Evolutionary conservation across 1,140 invertebrate species (phyloP).

Genomic region (Amyelois transitella): DNA sequence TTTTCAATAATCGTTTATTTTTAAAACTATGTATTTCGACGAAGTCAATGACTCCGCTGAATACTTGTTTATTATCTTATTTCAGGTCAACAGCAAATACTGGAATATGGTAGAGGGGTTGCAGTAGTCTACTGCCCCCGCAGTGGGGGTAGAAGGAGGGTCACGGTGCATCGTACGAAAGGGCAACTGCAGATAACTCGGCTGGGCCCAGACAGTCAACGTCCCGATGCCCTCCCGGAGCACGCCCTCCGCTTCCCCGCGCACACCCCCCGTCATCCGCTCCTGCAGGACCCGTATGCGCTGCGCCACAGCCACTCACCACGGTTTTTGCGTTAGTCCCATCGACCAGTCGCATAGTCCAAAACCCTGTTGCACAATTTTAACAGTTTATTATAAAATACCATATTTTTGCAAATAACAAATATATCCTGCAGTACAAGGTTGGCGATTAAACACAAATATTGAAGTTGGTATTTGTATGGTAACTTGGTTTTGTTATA

Average conservation of each 20-base stretch:
- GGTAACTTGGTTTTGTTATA: too few species aligned
- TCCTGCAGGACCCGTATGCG: constrained; percentile 60
- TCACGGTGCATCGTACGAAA: constrained; percentile 70
- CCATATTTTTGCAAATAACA: too few species aligned
- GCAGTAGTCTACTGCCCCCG: constrained; percentile 54
- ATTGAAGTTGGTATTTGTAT: too few species aligned
- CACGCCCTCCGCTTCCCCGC: constrained; percentile 18
- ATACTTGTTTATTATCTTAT: constrained; percentile 35
- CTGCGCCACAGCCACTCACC: constrained; percentile 33
- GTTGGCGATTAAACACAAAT: too few species aligned
- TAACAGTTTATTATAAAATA: too few species aligned
- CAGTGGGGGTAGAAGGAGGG: constrained; percentile 57
- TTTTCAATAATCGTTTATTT: too few species aligned
- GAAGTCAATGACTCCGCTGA: constrained; percentile 6
- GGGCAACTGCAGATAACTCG: constrained; percentile 70
- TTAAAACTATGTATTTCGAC: background rate
- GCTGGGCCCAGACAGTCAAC: constrained; percentile 65
- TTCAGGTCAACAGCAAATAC: constrained; percentile 64
- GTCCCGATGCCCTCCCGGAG: constrained; percentile 36
- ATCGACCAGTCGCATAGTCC: constrained; percentile 14
- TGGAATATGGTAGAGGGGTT: constrained; percentile 46
- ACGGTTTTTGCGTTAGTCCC: constrained; percentile 57
- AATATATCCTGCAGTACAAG: too few species aligned
- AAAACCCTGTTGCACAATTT: background rate
- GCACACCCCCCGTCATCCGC: constrained; percentile 18